Percentiles rank a stretch among this genome's conserved stretches.
Conservation (phyloP, 2,113 vertebrate genomes). For the Phocoena phocoena region DNA sequence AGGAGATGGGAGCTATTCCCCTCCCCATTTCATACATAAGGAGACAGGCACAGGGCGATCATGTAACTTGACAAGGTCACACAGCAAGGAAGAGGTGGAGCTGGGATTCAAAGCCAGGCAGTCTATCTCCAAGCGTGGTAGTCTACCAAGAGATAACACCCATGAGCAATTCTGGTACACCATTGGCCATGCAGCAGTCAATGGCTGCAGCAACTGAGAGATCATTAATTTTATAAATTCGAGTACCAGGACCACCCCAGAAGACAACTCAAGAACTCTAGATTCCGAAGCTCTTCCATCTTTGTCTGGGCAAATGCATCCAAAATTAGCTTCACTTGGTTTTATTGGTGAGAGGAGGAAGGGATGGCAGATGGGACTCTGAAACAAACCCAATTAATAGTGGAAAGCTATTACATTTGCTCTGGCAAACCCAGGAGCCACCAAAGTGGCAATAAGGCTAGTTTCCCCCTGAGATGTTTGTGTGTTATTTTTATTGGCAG, state of each 20-base stretch:
- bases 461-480: background rate
- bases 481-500: slow-evolving; percentile 35
- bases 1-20: background rate
- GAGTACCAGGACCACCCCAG: background rate
- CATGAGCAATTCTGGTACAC: too few species aligned
- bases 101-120: background rate
- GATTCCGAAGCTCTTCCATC: background rate
- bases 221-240: background rate
- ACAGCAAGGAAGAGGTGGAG: background rate
- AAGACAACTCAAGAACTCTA: background rate
- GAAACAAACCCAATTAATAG: background rate
- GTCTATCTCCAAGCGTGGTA: background rate
- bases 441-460: background rate
- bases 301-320: background rate
- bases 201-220: background rate
- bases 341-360: background rate
- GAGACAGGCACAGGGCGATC: background rate
- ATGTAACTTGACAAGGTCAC: background rate
- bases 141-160: background rate
- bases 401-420: background rate
- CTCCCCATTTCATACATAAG: background rate
- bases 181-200: background rate
- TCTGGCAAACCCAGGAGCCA: background rate
- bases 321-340: background rate
- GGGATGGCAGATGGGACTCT: background rate